Base-by-base conservation (phyloP, 2,888 invertebrate species). In the Pecten maximus region DNA sequence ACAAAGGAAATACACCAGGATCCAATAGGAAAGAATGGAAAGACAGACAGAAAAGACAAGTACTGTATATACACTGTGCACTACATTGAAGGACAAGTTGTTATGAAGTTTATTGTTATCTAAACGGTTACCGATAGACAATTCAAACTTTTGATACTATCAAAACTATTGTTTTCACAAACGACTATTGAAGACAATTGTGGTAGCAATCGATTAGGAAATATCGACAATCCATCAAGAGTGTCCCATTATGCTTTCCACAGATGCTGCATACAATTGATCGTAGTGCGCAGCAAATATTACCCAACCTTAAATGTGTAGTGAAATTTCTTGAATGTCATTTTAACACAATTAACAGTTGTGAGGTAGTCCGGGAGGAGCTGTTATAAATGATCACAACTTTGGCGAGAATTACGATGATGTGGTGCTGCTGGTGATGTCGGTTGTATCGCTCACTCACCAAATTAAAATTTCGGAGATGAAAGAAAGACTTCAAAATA, bases 241-340 rank as follows among this genome's bases (percentile, higher is more conserved):
- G 10, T n/a, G 3, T n/a, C 16, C 60, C n/a, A n/a, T 28, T 6
- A 28, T 60, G 44, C 12, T 44, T 44, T 10, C 8, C 3, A 6
- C 60, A 28, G n/a, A 60, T 28, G n/a, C n/a, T n/a, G n/a, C n/a
- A n/a, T n/a, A 6, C n/a, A n/a, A 60, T n/a, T 60, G 28, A 60
- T 60, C 60, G n/a, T 28, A n/a, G n/a, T 28, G 4, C 4, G 60
- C 3, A 16, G 60, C n/a, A 60, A 60, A n/a, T 60, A 16, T 60
- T 60, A 8, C 28, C n/a, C 4, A 28, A 60, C 28, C 3, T 50
- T 60, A 60, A 60, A 60, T 60, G 60, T 8, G 28, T 28, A 60
- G n/a, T 60, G 60, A 60, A 60, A 60, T n/a, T 60, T 60, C 60
- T 60, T 60, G 28, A 60, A 60, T 44, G 44, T 44, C 60, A 60